A percentile compares a stretch with the other conserved stretches of the same genome.
phyloP scores from a whole-genome alignment of 1,140 invertebrate genomes.

The Neodiprion lecontei region DNA sequence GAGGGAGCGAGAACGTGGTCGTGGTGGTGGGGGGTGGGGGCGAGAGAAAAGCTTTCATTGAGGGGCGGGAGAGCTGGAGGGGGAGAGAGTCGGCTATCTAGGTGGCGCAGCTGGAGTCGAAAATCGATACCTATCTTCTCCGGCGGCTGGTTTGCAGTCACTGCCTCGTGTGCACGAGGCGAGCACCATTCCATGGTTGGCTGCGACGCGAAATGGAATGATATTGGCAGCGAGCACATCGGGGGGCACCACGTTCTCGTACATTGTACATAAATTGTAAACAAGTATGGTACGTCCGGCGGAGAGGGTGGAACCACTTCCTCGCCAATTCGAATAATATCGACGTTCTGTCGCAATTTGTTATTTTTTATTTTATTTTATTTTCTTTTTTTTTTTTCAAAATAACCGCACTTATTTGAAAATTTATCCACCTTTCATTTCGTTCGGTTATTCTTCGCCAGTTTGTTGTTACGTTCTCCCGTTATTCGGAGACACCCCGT shows the following conservation, averaged over 20 bases:
- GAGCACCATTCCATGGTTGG: conserved; percentile 47
- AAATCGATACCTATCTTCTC: conserved; percentile 61
- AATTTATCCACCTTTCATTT: too few species aligned
- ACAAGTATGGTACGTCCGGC: neutral
- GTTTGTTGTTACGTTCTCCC: too few species aligned
- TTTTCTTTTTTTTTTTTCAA: too few species aligned
- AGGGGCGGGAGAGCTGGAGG: conserved; percentile 20
- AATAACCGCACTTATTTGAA: too few species aligned
- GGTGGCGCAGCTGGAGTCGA: conserved; percentile 41
- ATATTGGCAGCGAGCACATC: conserved; percentile 34
- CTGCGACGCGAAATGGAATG: conserved; percentile 42
- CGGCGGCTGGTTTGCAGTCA: conserved; percentile 53
- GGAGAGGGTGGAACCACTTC: too few species aligned
- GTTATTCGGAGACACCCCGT: too few species aligned
- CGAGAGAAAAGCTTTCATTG: neutral
- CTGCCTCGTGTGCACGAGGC: conserved; percentile 56
- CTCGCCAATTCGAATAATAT: conserved; percentile 6
- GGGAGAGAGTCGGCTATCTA: conserved; percentile 27
- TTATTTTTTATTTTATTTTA: too few species aligned
- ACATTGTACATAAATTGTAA: neutral
- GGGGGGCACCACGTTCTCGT: neutral
- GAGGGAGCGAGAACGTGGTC: neutral
- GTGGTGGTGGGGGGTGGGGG: too few species aligned
- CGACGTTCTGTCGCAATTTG: too few species aligned
- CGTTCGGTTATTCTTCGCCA: too few species aligned